Percentiles rank a stretch among this genome's conserved stretches.
phyloP scores from a whole-genome alignment of 2,888 invertebrate genomes.

The Ormia ochracea region DNA sequence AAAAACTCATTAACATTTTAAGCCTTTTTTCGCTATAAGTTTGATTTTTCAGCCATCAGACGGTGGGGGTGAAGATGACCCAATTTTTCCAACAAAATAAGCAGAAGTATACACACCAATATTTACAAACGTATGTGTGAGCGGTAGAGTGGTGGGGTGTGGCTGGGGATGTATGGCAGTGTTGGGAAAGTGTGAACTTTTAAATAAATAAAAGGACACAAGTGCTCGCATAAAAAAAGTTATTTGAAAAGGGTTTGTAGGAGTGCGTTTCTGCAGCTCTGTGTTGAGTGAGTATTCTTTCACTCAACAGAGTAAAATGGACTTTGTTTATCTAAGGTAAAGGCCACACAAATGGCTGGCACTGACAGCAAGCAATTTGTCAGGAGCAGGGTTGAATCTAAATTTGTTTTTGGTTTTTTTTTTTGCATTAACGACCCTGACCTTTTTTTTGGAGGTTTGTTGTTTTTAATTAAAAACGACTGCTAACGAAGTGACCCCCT shows the following conservation, averaged over 20 bases:
- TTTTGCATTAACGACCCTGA: constrained; percentile 53
- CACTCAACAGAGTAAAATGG: constrained; percentile 2
- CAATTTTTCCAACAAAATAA: too few species aligned
- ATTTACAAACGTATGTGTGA: neutral
- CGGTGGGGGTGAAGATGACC: too few species aligned
- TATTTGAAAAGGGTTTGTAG: constrained; percentile 18
- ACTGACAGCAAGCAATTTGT: neutral
- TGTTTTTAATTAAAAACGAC: constrained; percentile 49
- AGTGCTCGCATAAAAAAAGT: constrained; percentile 24
- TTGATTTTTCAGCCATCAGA: too few species aligned
- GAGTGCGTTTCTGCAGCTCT: neutral
- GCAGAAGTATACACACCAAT: neutral
- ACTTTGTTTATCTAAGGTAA: neutral
- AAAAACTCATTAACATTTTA: too few species aligned
- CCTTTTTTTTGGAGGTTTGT: constrained; percentile 44
- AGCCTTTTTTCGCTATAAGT: too few species aligned
- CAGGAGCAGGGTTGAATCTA: neutral
- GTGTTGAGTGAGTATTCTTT: neutral
- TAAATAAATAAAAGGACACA: constrained; percentile 57
- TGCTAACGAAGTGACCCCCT: constrained; percentile 17
- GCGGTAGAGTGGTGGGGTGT: neutral
- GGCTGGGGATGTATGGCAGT: neutral
- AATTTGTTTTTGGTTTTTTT: neutral
- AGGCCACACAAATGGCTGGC: neutral
- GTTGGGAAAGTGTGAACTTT: constrained; percentile 57